These are phyloP conservation scores for Callaeas wilsoni DNA, from an alignment of 2,113 vertebrate species.

Conservation along the genomic window DNA sequence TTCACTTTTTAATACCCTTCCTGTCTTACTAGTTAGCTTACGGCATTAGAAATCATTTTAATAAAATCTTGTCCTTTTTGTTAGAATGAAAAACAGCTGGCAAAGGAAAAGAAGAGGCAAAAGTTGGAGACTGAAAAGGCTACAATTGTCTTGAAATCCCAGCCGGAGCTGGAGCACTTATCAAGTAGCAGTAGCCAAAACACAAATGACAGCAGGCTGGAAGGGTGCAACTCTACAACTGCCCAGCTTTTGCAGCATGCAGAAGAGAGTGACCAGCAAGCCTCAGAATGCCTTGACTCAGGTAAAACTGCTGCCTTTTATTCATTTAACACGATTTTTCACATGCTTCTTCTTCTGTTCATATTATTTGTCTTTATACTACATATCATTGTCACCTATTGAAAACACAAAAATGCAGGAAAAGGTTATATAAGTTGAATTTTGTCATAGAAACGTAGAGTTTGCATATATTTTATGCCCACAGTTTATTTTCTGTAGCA, in stretches of 20 bases:
- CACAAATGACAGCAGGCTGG: slow-evolving; percentile 19
- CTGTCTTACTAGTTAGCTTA: background rate
- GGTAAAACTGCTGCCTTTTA: slow-evolving; percentile 60
- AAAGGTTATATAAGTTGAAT: background rate
- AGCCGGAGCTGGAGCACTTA: slow-evolving; percentile 29
- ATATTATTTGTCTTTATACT: background rate
- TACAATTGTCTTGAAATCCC: background rate
- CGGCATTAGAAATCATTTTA: background rate
- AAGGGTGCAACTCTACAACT: slow-evolving; percentile 57
- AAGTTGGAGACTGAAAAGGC: slow-evolving; percentile 45
- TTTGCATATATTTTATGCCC: background rate
- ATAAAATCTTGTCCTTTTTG: background rate
- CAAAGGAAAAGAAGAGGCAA: slow-evolving; percentile 75
- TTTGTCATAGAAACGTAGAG: background rate
- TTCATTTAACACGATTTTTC: background rate
- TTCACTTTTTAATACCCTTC: background rate
- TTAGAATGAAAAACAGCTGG: slow-evolving; percentile 82
- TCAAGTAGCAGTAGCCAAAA: slow-evolving; percentile 42
- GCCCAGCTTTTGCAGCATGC: slow-evolving; percentile 70
- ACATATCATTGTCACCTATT: rapidly evolving
- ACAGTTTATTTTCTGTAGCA: background rate
- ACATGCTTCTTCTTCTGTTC: background rate
- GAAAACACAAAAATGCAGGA: background rate
- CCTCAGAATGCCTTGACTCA: slow-evolving; percentile 71
- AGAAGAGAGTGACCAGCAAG: slow-evolving; percentile 69